Base-by-base conservation (phyloP, 2,797 vertebrate species). In the Bryconaethiops microstoma region DNA sequence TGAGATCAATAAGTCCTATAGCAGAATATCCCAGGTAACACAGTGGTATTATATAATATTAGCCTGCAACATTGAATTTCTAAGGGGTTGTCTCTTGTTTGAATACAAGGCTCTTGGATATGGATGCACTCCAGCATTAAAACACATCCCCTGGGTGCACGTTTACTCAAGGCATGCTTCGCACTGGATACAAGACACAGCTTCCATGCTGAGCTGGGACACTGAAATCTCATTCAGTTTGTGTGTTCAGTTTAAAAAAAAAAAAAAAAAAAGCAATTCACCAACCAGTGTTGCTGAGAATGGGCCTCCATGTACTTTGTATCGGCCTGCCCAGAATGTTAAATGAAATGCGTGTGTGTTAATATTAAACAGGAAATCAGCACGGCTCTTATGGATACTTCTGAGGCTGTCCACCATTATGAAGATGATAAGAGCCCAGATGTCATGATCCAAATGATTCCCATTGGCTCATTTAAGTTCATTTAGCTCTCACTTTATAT, bases 131-230 rank as follows among this genome's bases (percentile, higher is more conserved):
- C n/a, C 13, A 60, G 7, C 48, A 54, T 64, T 9, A 64, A 52
- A 60, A 73, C 72, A 21, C 45, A 13, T 67, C 74, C 71, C 65
- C 70, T 57, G 59, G 54, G 55, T 78, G 52, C 50, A 78, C 74
- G 67, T 82, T 82, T 87, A 78, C 60, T 54, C 35, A 63, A 68
- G 74, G 16, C 68, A 67, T 21, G 35, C n/a, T 45, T 76, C 55
- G 50, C 39, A 8, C 40, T 42, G 4, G 4, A 42, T 42, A n/a
- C n/a, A n/a, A n/a, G n/a, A n/a, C n/a, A n/a, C n/a, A n/a, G 69
- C 42, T 74, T 65, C 52, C 50, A 55, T 69, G 29, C 52, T 70
- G 50, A 12, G 16, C 60, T 16, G 6, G 9, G 48, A 42, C 12
- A 57, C 35, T 67, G 21, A 74, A 74, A 67, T 48, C 10, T 25